Base-by-base conservation (phyloP, 2,888 invertebrate genomes). In the Yponomeuta evonymella region DNA sequence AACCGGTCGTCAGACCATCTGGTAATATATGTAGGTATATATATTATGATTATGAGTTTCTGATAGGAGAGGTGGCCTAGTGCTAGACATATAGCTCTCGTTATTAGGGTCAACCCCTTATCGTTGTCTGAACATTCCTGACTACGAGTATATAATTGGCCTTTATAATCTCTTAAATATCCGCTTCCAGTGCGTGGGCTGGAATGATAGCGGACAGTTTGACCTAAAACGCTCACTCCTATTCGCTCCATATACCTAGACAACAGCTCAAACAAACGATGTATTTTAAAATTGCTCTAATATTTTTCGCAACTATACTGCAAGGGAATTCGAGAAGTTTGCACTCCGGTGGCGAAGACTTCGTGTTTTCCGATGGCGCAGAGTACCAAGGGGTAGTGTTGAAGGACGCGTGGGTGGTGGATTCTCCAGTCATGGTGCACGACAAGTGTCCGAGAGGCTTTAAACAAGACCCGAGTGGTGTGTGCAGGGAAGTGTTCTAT, bases 401-500 rank as follows among this genome's bases (percentile, higher is more conserved):
- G 70, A 79, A 79, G 72, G 79, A 77, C 66, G 76, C 80, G 15
- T 75, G 78, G 67, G 75, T 75, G n/a, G 80, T 81, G 43, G 87
- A 89, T 66, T 89, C 89, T 0, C 87, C 88, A 0, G 75, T 75
- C 11, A 73, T 75, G 63, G 69, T 72, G 30, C 74, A 73, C 11
- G 68, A 69, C 6, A 70, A 70, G 1, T 90, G 89, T 68, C 82
- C 83, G 0, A 76, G 79, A 2, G 89, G 89, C 29, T 79, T 74
- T 23, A 74, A 79, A 72, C 67, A 77, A 75, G 90, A 89, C 71
- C 64, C 80, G 23, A 73, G 76, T 0, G 86, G 87, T 15, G 74
- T 77, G 43, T 90, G 90, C 71, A 83, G 90, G 30, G 87, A 89
- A 75, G 87, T 90, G 72, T 90, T 89, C 88, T 86, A 78, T 71